These are phyloP conservation scores for Barbus barbus DNA, from an alignment of 2,113 vertebrate species.

Conservation along the genomic window DNA sequence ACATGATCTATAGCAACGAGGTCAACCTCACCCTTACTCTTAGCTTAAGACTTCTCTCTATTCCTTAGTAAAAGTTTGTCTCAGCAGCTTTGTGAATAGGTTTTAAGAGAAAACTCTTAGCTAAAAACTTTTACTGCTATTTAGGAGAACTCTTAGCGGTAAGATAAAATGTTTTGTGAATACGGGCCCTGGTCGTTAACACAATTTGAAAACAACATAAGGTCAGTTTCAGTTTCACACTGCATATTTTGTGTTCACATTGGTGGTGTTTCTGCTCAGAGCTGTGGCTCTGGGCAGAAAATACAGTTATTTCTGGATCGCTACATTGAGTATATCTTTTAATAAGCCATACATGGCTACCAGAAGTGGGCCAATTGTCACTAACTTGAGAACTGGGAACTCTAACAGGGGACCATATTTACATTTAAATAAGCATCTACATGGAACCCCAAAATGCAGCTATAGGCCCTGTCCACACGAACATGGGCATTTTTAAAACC, in stretches of 20 bases:
- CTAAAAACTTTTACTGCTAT: too few species aligned
- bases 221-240: too few species aligned
- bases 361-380: background rate
- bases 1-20: too few species aligned
- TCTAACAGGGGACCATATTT: background rate
- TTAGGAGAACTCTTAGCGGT: too few species aligned
- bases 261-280: background rate
- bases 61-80: too few species aligned
- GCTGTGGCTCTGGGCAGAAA: background rate
- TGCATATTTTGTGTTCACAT: background rate
- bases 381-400: background rate
- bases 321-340: background rate
- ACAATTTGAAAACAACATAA: too few species aligned
- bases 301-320: background rate
- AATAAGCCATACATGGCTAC: background rate
- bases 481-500: background rate
- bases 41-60: too few species aligned
- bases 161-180: too few species aligned
- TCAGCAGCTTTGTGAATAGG: too few species aligned
- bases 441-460: background rate
- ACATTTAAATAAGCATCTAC: background rate
- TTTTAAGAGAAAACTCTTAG: too few species aligned
- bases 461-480: background rate
- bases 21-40: too few species aligned
- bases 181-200: too few species aligned